Evolutionary conservation across 1,140 invertebrate species (phyloP), one percentile per base, ranked within the genome.

Genomic region (Paralvinella palmiformis): DNA sequence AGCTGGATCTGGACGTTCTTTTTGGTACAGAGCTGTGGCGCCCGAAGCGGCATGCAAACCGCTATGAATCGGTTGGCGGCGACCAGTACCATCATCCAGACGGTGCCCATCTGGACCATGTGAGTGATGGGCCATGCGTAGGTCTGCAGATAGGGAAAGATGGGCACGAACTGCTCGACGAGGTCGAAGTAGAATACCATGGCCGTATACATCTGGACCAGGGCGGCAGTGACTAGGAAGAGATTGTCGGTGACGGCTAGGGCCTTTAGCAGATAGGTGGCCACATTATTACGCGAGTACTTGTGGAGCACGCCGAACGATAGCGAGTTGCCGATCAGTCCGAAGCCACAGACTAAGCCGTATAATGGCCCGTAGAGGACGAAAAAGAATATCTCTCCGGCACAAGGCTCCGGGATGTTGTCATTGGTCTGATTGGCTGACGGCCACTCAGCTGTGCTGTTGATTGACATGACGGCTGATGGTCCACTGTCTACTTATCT

Each of bases 41-140:
- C 61, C 3, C 59, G 41, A 10, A 67, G 44, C 17, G 65, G 65
- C 29, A 33, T 33, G 37, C 65, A 67, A 32, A 67, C 61, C 17
- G 65, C 65, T 13, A 67, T 33, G 61, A 64, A 63, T 7, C 64
- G 45, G 53, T 67, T 67, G 31, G 48, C 52, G 36, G 60, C 65
- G 5, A 67, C 65, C n/a, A 67, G 37, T 4, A 67, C 61, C 37
- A 63, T 37, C 56, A 63, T 63, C 60, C 61, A 67, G 2, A 67
- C 61, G 1, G 65, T 67, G 36, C 36, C 35, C 36, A 67, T 66
- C 35, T 67, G 65, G 2, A 59, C 31, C n/a, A 66, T 48, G 59
- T 66, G 59, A n/a, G 45, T 45, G n/a, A 66, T 0, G 0, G 64
- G 64, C 64, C 64, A 66, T 13, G 24, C 58, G 58, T 27, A 55